Percentiles rank a stretch among this genome's conserved stretches.
These are phyloP conservation scores for Drosophila picticornis DNA, from an alignment of 2,888 invertebrate genomes.

Conservation along the genomic window DNA sequence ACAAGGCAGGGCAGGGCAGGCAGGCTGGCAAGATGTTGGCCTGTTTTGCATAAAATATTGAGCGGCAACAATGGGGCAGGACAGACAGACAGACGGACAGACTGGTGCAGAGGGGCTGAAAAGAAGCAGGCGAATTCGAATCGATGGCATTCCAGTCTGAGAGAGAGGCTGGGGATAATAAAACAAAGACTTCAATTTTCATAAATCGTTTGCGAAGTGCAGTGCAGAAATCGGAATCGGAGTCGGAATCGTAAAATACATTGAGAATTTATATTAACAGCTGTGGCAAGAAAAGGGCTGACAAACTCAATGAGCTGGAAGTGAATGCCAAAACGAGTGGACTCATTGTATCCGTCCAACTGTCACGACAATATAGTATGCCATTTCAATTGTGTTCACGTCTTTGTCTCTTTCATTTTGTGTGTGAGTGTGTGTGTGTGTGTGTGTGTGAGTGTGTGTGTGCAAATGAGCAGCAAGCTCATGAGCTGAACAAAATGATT, in stretches of 20 bases:
- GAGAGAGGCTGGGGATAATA: constrained; percentile 48
- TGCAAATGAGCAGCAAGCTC: constrained; percentile 4
- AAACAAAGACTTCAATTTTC: constrained; percentile 80
- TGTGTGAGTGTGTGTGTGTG: not conserved
- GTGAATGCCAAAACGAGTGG: constrained; percentile 39
- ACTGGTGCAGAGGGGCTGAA: not conserved
- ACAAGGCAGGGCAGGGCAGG: not conserved
- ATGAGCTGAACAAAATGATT: not conserved
- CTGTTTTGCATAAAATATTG: constrained; percentile 76
- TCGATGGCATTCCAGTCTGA: constrained; percentile 20
- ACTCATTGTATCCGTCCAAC: constrained; percentile 32
- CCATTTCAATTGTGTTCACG: constrained; percentile 13
- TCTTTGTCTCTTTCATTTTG: not conserved
- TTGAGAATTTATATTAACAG: constrained; percentile 74
- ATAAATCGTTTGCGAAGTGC: constrained; percentile 71
- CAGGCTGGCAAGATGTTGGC: constrained; percentile 5
- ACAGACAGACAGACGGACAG: not conserved
- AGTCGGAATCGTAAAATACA: constrained; percentile 55
- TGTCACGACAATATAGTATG: constrained; percentile 12
- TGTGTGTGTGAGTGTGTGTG: not conserved
- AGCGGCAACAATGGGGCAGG: constrained; percentile 37
- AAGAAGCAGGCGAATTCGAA: constrained; percentile 1
- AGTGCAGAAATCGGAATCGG: not conserved
- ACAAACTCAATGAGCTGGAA: constrained; percentile 58
- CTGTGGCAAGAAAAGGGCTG: constrained; percentile 57